Percentiles rank a stretch among this genome's conserved stretches.
Evolutionary conservation across 2,113 vertebrate species (phyloP).

Genomic region (Ictalurus furcatus): DNA sequence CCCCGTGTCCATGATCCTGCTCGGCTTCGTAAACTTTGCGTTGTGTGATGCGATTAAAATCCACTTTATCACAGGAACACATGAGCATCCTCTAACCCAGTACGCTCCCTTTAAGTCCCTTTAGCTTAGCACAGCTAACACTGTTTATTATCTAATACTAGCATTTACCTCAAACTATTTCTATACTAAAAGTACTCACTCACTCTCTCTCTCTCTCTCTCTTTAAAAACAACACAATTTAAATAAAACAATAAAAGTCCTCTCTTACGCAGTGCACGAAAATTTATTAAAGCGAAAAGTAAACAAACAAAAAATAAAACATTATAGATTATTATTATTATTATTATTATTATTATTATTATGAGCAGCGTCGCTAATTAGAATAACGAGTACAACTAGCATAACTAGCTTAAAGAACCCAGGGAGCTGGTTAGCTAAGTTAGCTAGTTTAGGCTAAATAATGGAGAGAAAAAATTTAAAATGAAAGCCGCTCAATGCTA

Average conservation of each 20-base stretch:
- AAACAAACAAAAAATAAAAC: background rate
- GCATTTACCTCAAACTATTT: background rate
- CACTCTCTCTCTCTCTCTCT: background rate
- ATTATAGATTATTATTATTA: background rate
- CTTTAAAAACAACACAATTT: background rate
- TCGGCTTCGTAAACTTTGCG: background rate
- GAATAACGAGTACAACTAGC: background rate
- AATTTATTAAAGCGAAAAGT: background rate
- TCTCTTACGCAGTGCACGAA: background rate
- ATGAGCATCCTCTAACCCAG: background rate
- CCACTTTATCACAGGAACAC: constrained; percentile 19
- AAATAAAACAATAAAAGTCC: background rate
- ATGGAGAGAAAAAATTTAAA: background rate
- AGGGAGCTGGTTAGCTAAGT: background rate
- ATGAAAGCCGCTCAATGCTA: background rate
- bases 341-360: background rate
- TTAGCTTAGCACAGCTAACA: background rate
- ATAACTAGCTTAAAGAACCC: background rate
- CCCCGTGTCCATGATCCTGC: constrained; percentile 41
- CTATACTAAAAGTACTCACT: background rate
- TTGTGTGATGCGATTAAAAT: background rate
- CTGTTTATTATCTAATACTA: background rate
- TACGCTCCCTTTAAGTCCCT: background rate
- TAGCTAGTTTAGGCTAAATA: background rate
- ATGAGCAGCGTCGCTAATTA: background rate